Evolutionary conservation across 2,113 vertebrate species (phyloP).

Genomic region (Xiphophorus maculatus): DNA sequence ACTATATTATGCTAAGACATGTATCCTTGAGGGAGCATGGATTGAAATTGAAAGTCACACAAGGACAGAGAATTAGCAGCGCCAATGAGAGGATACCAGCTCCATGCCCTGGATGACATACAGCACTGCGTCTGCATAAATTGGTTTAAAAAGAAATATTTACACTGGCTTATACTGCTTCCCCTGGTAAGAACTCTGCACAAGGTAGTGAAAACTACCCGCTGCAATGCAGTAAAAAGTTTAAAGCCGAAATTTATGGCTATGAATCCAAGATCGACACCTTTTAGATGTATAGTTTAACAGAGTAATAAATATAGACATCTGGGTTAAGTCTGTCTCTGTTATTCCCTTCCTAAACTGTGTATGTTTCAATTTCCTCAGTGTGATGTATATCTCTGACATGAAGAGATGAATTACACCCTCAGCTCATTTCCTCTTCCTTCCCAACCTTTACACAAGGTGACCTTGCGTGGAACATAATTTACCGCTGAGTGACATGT

Average conservation of each 20-base stretch:
- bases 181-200: constrained; percentile 24
- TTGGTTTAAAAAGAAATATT: constrained; percentile 24
- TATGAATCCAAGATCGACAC: constrained; percentile 29
- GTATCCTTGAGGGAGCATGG: constrained; percentile 68
- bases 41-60: constrained; percentile 72
- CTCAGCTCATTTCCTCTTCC: constrained; percentile 61
- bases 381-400: constrained; percentile 56
- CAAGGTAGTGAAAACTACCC: constrained; percentile 3
- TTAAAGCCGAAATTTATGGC: constrained; percentile 8
- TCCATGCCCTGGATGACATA: constrained; percentile 18
- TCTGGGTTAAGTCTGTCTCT: constrained; percentile 40
- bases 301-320: constrained; percentile 55
- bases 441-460: constrained; percentile 69
- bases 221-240: constrained; percentile 15
- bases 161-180: constrained; percentile 2
- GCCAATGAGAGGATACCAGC: constrained; percentile 28
- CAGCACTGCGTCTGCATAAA: constrained; percentile 24
- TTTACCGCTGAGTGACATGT: constrained; percentile 73
- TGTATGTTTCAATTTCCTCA: constrained; percentile 36
- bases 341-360: constrained; percentile 49
- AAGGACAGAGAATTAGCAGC: constrained; percentile 63
- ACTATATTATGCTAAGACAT: constrained; percentile 72
- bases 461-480: constrained; percentile 71
- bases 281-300: constrained; percentile 29
- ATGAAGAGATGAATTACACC: constrained; percentile 64